Evolutionary conservation across 1,140 invertebrate species (phyloP), one percentile per base, ranked within the genome.

Genomic region (Neodiprion lecontei): DNA sequence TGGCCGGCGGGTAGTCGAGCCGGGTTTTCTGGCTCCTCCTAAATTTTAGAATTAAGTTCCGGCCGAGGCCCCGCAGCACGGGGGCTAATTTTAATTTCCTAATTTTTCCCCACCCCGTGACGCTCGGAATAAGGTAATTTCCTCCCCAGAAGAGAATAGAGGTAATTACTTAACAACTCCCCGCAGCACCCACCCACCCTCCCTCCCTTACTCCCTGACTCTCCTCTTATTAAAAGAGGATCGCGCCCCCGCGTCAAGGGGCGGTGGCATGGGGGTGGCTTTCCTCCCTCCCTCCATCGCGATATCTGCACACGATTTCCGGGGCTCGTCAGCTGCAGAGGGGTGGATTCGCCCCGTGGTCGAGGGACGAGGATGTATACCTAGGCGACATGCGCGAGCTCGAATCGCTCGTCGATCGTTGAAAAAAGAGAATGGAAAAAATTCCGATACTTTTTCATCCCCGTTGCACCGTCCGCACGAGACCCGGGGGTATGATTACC

Each of bases 131-230:
- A 77, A 84, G 82, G 83, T 85, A 86, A 88, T 88, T 88, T 86
- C 82, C 85, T 86, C 77, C 77, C 82, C 82, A 84, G 84, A 86
- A 86, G 86, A 88, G 86, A 88, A 88, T 86, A 86, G 85, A 88
- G 86, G 86, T 88, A 88, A 88, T 88, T 88, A 88, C 87, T 88
- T 88, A 88, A 88, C 87, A 86, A 87, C 83, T 85, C 80, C 75
- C 76, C 67, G 28, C 67, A 83, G 81, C 73, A 78, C 80, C 11
- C 53, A 17, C 11, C 53, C 53, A 5, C 84, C 75, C 81, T 80
- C 75, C 79, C 80, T 48, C 78, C 76, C 74, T 78, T 78, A 72
- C 79, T 78, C 9, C n/a, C 28, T 61, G n/a, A 78, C 71, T 40
- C 28, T 40, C 79, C 83, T 84, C 83, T 87, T 87, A 88, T 87